phyloP scores from a whole-genome alignment of 2,113 vertebrate genomes.

The Apaloderma vittatum region DNA sequence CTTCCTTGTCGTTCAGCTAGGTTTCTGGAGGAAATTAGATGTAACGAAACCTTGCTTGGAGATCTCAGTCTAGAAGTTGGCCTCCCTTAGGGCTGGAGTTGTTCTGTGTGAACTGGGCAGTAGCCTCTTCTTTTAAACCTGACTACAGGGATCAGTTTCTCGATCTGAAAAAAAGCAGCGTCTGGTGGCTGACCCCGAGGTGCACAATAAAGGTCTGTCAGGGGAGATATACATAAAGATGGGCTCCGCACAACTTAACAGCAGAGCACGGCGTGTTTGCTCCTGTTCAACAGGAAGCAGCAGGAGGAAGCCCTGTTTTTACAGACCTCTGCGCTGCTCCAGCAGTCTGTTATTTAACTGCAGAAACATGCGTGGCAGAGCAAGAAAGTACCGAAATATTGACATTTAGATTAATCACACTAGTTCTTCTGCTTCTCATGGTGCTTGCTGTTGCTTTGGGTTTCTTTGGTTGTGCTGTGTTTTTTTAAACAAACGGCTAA shows the following conservation, averaged over 20 bases:
- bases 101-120: not conserved
- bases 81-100: not conserved
- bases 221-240: conserved; percentile 4
- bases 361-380: accelerated
- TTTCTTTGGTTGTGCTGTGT: not conserved
- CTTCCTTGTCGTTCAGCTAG: not conserved
- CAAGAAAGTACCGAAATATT: not conserved
- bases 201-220: conserved; percentile 30
- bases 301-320: not conserved
- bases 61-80: not conserved
- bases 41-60: not conserved
- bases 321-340: not conserved
- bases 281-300: not conserved
- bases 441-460: accelerated
- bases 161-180: not conserved
- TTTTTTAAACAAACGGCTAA: not conserved
- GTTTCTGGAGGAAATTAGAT: not conserved
- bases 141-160: conserved; percentile 16
- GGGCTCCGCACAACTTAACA: not conserved
- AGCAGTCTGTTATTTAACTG: not conserved
- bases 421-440: not conserved
- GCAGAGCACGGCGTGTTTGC: not conserved
- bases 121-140: not conserved
- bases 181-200: not conserved
- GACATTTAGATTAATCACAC: not conserved